phyloP scores from a whole-genome alignment of 2,113 vertebrate genomes.

The Scophthalmus maximus region DNA sequence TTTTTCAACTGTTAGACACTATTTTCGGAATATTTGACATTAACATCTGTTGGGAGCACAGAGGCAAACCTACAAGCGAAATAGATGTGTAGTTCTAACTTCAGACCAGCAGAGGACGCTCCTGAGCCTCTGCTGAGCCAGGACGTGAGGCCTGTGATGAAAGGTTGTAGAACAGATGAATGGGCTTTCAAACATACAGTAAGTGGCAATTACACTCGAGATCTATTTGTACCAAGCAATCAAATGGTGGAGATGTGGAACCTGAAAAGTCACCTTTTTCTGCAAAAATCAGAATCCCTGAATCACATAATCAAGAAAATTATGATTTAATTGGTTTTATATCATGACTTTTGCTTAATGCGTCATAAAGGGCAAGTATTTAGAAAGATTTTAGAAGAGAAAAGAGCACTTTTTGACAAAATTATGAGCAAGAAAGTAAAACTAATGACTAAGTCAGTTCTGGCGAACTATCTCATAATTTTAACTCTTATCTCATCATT shows the following conservation, averaged over 20 bases:
- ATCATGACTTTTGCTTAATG: neutral
- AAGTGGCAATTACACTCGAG: slow-evolving; percentile 69
- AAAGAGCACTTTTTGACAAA: neutral
- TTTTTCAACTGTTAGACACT: too few relatives aligned
- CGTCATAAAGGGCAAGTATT: slow-evolving; percentile 2
- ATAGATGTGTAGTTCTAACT: slow-evolving; percentile 32
- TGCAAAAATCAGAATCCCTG: slow-evolving; percentile 27
- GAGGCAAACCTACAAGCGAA: slow-evolving; percentile 21
- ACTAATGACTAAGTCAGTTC: too few relatives aligned
- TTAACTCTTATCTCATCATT: too few relatives aligned
- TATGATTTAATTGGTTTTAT: neutral
- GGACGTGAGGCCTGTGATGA: slow-evolving; percentile 26
- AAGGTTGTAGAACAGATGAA: slow-evolving; percentile 59
- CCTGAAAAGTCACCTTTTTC: slow-evolving; percentile 32
- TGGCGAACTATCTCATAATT: too few relatives aligned
- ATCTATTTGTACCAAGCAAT: slow-evolving; percentile 60
- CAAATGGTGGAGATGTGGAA: slow-evolving; percentile 41
- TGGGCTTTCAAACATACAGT: slow-evolving; percentile 49
- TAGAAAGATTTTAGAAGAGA: neutral
- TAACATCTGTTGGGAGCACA: neutral
- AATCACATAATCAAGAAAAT: neutral
- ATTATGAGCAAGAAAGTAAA: neutral
- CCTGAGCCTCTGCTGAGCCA: slow-evolving; percentile 32
- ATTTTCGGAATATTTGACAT: too few relatives aligned
- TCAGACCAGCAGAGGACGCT: slow-evolving; percentile 61